Evolutionary conservation across 35 echinoderm and acorn worm genomes (phyloP).

Genomic region (Ophioderma brevispina): DNA sequence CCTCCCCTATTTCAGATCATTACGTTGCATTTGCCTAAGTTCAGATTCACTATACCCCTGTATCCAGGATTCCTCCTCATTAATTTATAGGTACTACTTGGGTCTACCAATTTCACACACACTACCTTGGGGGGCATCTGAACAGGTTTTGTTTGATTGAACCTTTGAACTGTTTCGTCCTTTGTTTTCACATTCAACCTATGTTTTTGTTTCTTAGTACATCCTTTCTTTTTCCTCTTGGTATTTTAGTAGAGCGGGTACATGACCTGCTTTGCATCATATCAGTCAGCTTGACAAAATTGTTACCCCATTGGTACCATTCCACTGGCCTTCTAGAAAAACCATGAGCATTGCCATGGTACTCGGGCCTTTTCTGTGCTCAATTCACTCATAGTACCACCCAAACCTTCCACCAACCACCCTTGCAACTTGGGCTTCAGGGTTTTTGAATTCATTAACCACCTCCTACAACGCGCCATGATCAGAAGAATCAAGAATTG

Average conservation of each 20-base stretch:
- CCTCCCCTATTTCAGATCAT: neutral
- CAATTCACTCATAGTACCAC: slow-evolving; percentile 9
- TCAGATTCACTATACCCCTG: too few species aligned
- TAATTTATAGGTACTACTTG: too few species aligned
- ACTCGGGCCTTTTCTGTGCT: slow-evolving; percentile 2
- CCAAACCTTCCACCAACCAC: slow-evolving; percentile 36
- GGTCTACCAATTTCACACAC: too few species aligned
- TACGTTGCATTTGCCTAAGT: neutral
- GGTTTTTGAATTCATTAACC: slow-evolving; percentile 68
- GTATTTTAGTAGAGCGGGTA: neutral
- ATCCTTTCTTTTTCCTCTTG: too few species aligned
- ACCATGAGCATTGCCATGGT: slow-evolving; percentile 39
- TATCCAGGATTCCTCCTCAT: too few species aligned
- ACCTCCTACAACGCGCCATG: slow-evolving; percentile 42
- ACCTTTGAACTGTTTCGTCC: too few species aligned
- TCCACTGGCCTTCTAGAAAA: slow-evolving; percentile 32
- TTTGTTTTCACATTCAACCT: neutral
- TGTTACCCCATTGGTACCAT: neutral
- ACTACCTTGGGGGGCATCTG: too few species aligned
- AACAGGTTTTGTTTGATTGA: too few species aligned
- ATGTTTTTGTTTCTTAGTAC: too few species aligned
- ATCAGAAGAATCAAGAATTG: slow-evolving; percentile 52
- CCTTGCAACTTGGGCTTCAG: slow-evolving; percentile 48
- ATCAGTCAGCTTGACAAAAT: neutral
- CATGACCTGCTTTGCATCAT: neutral